These are phyloP conservation scores for Montipora capricornis DNA, from an alignment of 64 coral and sea anemone genomes.

Conservation along the genomic window DNA sequence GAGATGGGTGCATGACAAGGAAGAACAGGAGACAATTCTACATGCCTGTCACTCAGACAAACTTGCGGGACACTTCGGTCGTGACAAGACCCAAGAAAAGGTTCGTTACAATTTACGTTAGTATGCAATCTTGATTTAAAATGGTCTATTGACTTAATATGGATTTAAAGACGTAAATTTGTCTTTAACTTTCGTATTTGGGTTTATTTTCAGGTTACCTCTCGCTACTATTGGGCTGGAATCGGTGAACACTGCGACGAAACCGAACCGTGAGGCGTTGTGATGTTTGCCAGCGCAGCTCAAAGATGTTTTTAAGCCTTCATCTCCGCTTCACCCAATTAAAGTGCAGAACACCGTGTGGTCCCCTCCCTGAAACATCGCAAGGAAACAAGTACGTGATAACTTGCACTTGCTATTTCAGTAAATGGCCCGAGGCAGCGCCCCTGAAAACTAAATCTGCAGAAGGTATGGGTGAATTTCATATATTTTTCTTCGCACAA, in stretches of 20 bases:
- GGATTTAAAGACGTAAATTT: background rate
- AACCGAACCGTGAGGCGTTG: constrained; percentile 22
- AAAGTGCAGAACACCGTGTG: constrained; percentile 28
- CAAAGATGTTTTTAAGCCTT: constrained; percentile 24
- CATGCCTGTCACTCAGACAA: no score
- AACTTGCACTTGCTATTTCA: constrained; percentile 63
- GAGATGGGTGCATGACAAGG: background rate
- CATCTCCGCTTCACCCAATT: constrained; percentile 29
- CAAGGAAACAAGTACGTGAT: constrained; percentile 50
- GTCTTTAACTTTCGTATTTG: background rate
- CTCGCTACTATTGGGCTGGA: constrained; percentile 24
- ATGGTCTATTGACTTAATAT: background rate
- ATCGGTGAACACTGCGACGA: constrained; percentile 19
- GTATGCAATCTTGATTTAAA: no score
- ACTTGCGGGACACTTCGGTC: no score
- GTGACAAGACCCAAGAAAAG: no score
- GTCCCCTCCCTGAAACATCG: constrained; percentile 44
- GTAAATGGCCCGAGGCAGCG: constrained; percentile 62
- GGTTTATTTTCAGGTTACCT: background rate
- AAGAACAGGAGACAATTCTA: no score
- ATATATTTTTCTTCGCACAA: background rate
- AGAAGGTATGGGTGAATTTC: constrained; percentile 5
- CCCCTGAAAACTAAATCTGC: constrained; percentile 32
- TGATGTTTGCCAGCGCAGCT: constrained; percentile 53
- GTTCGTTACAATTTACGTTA: no score